Evolutionary conservation across 1,140 invertebrate species (phyloP), one percentile per base, ranked within the genome.

Genomic region (Philopotamus ludificatus): DNA sequence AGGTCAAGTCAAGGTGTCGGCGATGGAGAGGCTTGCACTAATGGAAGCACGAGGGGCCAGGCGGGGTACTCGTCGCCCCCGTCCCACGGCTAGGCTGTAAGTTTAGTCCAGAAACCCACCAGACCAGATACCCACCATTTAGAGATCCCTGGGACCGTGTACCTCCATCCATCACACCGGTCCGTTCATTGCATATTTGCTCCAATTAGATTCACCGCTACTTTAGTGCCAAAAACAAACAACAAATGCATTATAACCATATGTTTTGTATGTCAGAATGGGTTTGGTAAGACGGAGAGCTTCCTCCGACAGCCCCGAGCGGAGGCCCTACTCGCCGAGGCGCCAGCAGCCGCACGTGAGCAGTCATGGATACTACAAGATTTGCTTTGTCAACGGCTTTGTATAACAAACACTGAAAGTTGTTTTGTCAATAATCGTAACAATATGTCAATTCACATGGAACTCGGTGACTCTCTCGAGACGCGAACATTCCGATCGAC

Each of bases 311-410:
- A 80, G 78, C 73, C 79, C 79, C 16, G 77, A 77, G 68, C 77
- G 79, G 60, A 73, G 78, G 34, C 79, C 79, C 0, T 79, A 79
- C 72, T 80, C 79, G 2, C 79, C 79, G 9, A 75, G 79, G 10
- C 74, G 77, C 61, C 75, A 75, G 54, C 74, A 73, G 68, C 78
- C 78, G 75, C 79, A 77, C 76, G 65, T 67, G 65, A 67, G 65
- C 68, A 80, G 76, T 74, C 72, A 75, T 72, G 78, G 77, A 70
- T 81, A 81, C 78, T 81, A 81, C 78, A 81, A 81, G 76, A 81
- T 81, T 69, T 81, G 79, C 79, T 80, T 81, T 81, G 79, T 81
- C 72, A 81, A 81, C 77, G 79, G 79, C 76, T 79, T 77, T 74
- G 75, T 80, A 70, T 81, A 75, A 77, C 61, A 61, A 7, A 22